Evolutionary conservation across 2,797 vertebrate genomes (phyloP).

Genomic region (Aplochiton taeniatus): DNA sequence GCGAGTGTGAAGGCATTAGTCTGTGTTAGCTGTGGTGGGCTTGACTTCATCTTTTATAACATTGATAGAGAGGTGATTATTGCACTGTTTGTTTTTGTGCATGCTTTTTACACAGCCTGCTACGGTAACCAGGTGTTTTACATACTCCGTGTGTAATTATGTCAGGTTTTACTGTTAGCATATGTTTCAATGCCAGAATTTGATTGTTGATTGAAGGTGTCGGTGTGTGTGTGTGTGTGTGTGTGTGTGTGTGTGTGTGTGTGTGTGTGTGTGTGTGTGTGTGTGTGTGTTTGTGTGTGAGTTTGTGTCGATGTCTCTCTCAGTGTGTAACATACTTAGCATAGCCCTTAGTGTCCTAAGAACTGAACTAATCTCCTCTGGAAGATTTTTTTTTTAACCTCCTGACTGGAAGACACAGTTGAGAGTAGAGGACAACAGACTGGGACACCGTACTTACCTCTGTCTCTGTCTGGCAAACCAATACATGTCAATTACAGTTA

Average conservation of each 20-base stretch:
- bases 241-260: slow-evolving; percentile 15
- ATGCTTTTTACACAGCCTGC: slow-evolving; percentile 44
- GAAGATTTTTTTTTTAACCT: too few species aligned
- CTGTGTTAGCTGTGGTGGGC: too few species aligned
- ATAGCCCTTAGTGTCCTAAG: too few species aligned
- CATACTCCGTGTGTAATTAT: background rate
- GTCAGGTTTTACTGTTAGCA: background rate
- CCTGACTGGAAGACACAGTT: too few species aligned
- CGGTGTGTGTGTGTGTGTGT: background rate
- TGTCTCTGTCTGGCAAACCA: too few species aligned
- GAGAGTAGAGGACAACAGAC: too few species aligned
- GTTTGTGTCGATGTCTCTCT: too few species aligned
- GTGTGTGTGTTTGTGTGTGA: slow-evolving; percentile 15
- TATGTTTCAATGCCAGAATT: background rate
- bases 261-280: slow-evolving; percentile 1
- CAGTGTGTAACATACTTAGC: background rate
- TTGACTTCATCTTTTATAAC: slow-evolving; percentile 64
- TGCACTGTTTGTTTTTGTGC: slow-evolving; percentile 55
- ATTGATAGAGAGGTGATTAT: slow-evolving; percentile 62
- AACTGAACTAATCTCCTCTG: too few species aligned
- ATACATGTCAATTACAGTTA: too few species aligned
- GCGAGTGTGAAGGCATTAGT: too few species aligned
- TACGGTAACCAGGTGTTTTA: too few species aligned
- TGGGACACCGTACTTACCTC: too few species aligned
- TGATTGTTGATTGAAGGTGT: slow-evolving; percentile 2